A percentile compares a stretch with the other conserved stretches of the same genome.
Conservation (phyloP, 2,113 vertebrate genomes). For the Phylloscopus trochiloides region DNA sequence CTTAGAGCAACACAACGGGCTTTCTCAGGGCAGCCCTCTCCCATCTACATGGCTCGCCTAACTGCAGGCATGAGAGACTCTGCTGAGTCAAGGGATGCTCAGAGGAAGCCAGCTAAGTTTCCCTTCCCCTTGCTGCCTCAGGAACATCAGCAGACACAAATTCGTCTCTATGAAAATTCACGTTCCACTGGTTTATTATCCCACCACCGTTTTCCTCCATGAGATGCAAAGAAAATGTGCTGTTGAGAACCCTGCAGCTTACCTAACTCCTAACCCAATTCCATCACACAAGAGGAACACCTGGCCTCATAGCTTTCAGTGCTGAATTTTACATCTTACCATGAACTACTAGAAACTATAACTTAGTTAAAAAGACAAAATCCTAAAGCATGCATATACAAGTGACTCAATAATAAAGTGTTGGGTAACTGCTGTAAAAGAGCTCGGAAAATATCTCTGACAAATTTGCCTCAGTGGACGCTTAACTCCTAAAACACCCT, state of each 20-base stretch:
- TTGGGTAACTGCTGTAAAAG: not conserved
- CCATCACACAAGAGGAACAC: not conserved
- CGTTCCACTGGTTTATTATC: rapidly evolving
- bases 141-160: not conserved
- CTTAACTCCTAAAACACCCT: not conserved
- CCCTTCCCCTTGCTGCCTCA: not conserved
- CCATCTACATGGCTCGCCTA: not conserved
- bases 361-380: not conserved
- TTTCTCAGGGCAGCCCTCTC: not conserved
- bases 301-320: not conserved
- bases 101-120: not conserved
- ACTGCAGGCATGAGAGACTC: not conserved
- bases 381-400: not conserved
- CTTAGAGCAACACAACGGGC: not conserved
- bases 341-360: not conserved
- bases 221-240: not conserved
- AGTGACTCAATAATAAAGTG: not conserved
- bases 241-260: not conserved
- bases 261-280: not conserved
- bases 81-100: slow-evolving; percentile 9
- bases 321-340: not conserved
- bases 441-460: not conserved
- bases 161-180: not conserved
- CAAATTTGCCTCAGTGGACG: not conserved
- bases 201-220: not conserved